Evolutionary conservation across 2,113 vertebrate species (phyloP), one percentile per base, ranked within the genome.

Genomic region (Turnix velox): DNA sequence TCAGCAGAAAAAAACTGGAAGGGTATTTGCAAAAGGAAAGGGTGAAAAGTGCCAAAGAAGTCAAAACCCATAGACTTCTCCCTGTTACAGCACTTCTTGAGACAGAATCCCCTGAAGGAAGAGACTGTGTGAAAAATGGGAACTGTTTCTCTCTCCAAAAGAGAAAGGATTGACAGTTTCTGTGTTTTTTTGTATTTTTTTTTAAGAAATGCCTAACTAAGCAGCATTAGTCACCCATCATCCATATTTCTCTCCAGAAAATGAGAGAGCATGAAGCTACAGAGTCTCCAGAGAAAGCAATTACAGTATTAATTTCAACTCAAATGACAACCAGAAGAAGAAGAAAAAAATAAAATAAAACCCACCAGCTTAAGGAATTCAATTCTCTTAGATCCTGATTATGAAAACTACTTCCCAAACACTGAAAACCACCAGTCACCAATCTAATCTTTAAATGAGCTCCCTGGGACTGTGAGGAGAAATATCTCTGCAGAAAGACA

Each of bases 151-250:
- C 48, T 83, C 45, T 48, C 82, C 93, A 88, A 93, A 79, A 94
- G 23, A 84, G 87, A 88, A 37, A 0, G 31, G 76, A 89, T 95
- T 97, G 97, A 97, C 92, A 92, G 91, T 30, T 66, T 86, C 92
- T 74, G 58, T 88, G 89, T 96, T 94, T 97, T 94, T 96, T 96
- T 74, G 58, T 88, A 91, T 96, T 94, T 97, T 94, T 96, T 96
- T 92, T 66, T 61, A 18, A 93, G 88, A 92, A 92, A 84, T 14
- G 46, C 87, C 93, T 73, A 96, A 96, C 87, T 91, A 95, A 96
- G 77, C 91, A 65, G 62, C 54, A 63, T 88, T 94, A 95, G 72
- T 94, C 51, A 86, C 76, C 57, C 87, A 67, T 83, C 84, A 88
- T 80, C 59, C 79, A 75, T 69, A 82, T 83, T 74, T 74, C 86